A percentile compares a stretch with the other conserved stretches of the same genome.
Evolutionary conservation across 2,113 vertebrate species (phyloP).

Genomic region (Gymnocephalus cernua): DNA sequence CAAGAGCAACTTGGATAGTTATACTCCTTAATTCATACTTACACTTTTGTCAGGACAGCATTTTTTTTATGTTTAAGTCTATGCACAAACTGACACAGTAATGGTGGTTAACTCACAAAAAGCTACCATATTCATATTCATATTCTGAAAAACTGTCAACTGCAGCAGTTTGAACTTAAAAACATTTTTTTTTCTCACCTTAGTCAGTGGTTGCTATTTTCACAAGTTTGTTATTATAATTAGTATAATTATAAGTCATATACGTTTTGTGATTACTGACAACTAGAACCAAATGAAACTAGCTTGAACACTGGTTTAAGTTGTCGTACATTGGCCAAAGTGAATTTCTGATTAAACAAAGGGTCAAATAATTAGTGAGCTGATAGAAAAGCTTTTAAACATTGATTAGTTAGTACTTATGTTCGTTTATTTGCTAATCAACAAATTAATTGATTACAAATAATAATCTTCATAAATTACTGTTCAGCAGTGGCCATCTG

Average conservation of each 20-base stretch:
- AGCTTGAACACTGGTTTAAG: neutral
- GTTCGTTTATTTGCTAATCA: neutral
- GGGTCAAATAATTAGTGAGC: neutral
- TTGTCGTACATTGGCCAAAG: neutral
- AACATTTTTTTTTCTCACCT: neutral
- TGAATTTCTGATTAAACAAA: neutral
- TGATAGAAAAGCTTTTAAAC: neutral
- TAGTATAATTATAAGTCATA: neutral
- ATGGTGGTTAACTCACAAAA: neutral
- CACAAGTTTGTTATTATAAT: neutral
- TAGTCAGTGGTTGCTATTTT: neutral
- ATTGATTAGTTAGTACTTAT: neutral
- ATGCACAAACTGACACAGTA: neutral
- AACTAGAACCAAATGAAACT: neutral
- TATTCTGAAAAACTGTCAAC: neutral
- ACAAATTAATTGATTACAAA: neutral
- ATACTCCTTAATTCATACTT: neutral
- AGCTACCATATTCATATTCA: neutral
- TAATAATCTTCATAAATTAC: neutral
- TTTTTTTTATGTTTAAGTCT: neutral
- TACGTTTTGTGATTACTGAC: neutral
- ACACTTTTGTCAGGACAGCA: neutral
- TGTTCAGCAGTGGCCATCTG: neutral
- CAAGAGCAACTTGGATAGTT: neutral
- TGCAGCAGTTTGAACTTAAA: neutral